phyloP scores from a whole-genome alignment of 2,797 vertebrate genomes.

The Brotula barbata region DNA sequence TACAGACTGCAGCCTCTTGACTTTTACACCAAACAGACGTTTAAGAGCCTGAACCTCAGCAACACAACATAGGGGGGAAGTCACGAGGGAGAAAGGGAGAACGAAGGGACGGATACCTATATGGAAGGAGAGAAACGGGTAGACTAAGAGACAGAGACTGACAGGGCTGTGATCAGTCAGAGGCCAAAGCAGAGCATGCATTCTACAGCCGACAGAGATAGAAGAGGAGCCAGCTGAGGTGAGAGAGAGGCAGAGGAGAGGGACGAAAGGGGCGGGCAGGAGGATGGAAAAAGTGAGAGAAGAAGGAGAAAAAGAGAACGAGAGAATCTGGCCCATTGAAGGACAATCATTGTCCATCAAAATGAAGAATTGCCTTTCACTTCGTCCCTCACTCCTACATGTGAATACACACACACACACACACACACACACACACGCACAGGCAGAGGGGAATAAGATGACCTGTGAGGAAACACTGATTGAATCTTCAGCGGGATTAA shows the following conservation, averaged over 20 bases:
- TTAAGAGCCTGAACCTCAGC: slow-evolving; percentile 10
- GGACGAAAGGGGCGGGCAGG: slow-evolving; percentile 31
- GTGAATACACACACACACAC: slow-evolving; percentile 36
- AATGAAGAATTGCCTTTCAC: slow-evolving; percentile 73
- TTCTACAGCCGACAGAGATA: slow-evolving; percentile 35
- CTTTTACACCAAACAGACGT: background rate
- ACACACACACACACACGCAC: slow-evolving; percentile 35
- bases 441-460: slow-evolving; percentile 40
- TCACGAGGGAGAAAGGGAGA: slow-evolving; percentile 7
- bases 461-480: slow-evolving; percentile 73
- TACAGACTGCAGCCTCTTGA: too few species aligned
- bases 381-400: slow-evolving; percentile 49
- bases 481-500: slow-evolving; percentile 76
- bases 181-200: slow-evolving; percentile 45
- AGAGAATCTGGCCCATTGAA: slow-evolving; percentile 60
- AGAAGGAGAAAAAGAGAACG: slow-evolving; percentile 40
- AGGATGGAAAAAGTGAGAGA: slow-evolving; percentile 19
- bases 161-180: slow-evolving; percentile 55
- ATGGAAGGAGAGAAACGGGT: background rate
- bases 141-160: slow-evolving; percentile 33
- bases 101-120: slow-evolving; percentile 15
- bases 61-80: slow-evolving; percentile 1
- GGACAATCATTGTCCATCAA: slow-evolving; percentile 78
- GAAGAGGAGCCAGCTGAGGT: slow-evolving; percentile 26
- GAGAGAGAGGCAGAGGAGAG: slow-evolving; percentile 21